Percentiles rank a stretch among this genome's conserved stretches.
Conservation (phyloP, 1,140 invertebrate genomes). For the Melanaphis sacchari region DNA sequence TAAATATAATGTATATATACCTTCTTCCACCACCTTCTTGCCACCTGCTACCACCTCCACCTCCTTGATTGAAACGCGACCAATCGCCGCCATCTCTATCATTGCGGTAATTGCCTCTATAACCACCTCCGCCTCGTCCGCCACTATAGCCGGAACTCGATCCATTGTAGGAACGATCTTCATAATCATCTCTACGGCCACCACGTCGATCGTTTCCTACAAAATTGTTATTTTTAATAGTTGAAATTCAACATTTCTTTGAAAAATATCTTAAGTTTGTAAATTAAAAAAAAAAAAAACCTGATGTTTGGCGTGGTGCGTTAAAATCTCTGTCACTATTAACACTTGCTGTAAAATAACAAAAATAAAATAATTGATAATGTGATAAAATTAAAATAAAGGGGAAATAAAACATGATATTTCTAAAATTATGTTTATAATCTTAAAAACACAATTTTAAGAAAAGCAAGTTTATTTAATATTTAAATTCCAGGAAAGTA, state of each 20-base stretch:
- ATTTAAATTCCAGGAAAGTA: too few species aligned
- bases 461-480: too few species aligned
- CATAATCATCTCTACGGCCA: slow-evolving; percentile 55
- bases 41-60: slow-evolving; percentile 62
- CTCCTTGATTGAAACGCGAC: slow-evolving; percentile 61
- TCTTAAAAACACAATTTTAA: too few species aligned
- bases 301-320: slow-evolving; percentile 27
- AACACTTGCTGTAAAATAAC: not conserved
- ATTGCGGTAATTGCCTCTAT: slow-evolving; percentile 65
- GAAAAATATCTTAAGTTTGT: not conserved
- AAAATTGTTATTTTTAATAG: not conserved
- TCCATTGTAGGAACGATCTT: slow-evolving; percentile 58
- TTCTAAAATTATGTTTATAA: too few species aligned
- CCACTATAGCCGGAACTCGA: slow-evolving; percentile 54
- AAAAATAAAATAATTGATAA: not conserved
- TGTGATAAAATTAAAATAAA: not conserved
- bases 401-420: not conserved
- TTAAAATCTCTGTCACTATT: slow-evolving; percentile 40
- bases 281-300: not conserved
- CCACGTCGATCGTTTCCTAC: slow-evolving; percentile 52
- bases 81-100: slow-evolving; percentile 66
- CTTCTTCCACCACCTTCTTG: slow-evolving; percentile 62
- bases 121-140: slow-evolving; percentile 59
- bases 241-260: too few species aligned
- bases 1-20: not conserved